These are phyloP conservation scores for Magallana ariakensis DNA, from an alignment of 1,140 invertebrate species.

Conservation along the genomic window DNA sequence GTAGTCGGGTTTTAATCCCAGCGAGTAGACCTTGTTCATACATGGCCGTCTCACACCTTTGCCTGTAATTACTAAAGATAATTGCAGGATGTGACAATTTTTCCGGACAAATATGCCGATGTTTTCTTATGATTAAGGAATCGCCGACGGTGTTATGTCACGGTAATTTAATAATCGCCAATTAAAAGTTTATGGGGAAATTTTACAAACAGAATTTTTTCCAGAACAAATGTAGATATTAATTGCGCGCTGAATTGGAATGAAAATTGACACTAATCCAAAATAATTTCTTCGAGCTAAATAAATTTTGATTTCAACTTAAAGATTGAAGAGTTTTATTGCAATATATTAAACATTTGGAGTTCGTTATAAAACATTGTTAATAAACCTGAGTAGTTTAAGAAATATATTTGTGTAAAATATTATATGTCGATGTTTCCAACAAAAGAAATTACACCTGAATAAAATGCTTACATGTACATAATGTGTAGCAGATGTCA, in stretches of 20 bases:
- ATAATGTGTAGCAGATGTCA: conserved; percentile 19
- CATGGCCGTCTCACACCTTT: conserved; percentile 15
- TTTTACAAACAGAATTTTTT: background rate
- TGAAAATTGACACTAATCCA: conserved; percentile 35
- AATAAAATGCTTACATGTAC: conserved; percentile 1
- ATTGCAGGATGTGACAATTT: conserved; percentile 32
- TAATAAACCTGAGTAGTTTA: too few species aligned
- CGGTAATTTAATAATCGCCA: conserved; percentile 34
- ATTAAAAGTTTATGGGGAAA: conserved; percentile 25
- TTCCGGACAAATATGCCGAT: conserved; percentile 28
- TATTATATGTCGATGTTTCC: too few species aligned
- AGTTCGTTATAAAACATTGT: too few species aligned
- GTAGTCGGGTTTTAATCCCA: background rate
- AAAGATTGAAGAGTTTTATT: background rate
- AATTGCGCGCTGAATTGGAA: background rate
- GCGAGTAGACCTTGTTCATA: background rate
- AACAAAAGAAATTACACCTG: background rate
- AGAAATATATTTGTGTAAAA: too few species aligned
- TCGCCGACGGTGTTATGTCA: conserved; percentile 28
- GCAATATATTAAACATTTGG: background rate
- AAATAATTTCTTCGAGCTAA: conserved; percentile 3
- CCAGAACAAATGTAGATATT: background rate
- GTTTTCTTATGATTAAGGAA: conserved; percentile 21
- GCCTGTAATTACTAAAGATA: conserved; percentile 20
- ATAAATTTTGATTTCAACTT: background rate